Base-by-base conservation (phyloP, 2,113 vertebrate species). In the Sebastes schlegelii region DNA sequence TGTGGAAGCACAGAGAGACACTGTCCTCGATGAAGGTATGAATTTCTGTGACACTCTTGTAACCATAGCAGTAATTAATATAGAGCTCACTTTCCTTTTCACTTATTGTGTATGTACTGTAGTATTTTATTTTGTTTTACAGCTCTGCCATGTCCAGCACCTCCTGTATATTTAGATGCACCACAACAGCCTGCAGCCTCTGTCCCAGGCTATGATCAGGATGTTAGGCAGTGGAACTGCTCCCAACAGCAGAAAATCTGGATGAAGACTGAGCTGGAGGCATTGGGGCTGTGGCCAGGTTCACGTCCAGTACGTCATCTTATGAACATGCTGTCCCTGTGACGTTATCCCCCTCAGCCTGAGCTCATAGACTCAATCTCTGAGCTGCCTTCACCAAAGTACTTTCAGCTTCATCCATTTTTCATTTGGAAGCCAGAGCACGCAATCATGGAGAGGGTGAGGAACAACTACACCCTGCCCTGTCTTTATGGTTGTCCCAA, bases 211-310 rank as follows among this genome's bases (percentile, higher is more conserved):
- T 8, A 48, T 49, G 12, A 12, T 23, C 23, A 23, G 23, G 23
- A 23, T 23, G 23, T 23, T 23, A 23, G 23, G 23, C 23, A 23
- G 23, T 77, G 75, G 75, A 77, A 57, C 51, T 67, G 75, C 52
- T 77, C 75, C 16, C 52, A 40, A 0, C 75, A 77, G 6, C 63
- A 77, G 23, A 48, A 8, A 17, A 12, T 48, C 0, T 77, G 74
- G 63, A 77, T 77, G 74, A 77, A 57, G n/a, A 46, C n/a, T 23
- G 74, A 77, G 26, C 8, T 77, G 13, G n/a, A 77, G n/a, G 13
- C 14, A 2, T 13, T 55, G 5, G 63, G 75, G 2, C 42, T 77
- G 14, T 77, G 75, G 75, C 75, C 42, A 19, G 42, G 63, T 14
- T 77, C 61, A 9, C 58, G 23, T 51, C 58, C 72, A 62, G 72